Base-by-base conservation (phyloP, 2,113 vertebrate species). In the Chelonoidis abingdonii region DNA sequence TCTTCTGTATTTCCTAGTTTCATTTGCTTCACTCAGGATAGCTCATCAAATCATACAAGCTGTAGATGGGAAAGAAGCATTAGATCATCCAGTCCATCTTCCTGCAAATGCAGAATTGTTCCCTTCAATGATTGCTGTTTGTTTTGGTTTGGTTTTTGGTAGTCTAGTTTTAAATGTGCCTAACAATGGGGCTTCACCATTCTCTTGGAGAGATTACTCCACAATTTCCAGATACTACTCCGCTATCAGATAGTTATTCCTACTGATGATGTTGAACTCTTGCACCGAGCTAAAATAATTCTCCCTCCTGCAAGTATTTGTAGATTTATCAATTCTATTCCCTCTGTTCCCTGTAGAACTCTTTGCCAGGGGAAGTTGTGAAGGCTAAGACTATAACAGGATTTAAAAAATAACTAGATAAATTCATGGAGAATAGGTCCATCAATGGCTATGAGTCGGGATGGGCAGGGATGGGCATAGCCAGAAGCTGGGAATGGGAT, bases 11-110 rank as follows among this genome's bases (percentile, higher is more conserved):
- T 91, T 96, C 80, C 50, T 90, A 54, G 21, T 84, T 95, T 86
- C 90, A 1, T 35, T 94, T 92, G 41, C 41, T 92, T 94, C 90
- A 89, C 96, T 92, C 83, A 76, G 85, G 54, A 96, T 82, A 95
- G 94, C 95, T 87, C 80, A 89, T 89, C 38, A 91, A 91, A n/a
- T 90, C 82, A 76, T 19, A 84, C 16, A 95, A 59, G 12, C 31
- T 59, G 89, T 38, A 93, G 80, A 54, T 92, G 44, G 80, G 22
- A 95, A 95, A 94, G 76, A 92, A 87, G 57, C 93, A 82, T 93
- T 52, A 84, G 84, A 75, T 92, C 80, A 88, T 94, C 41, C 93
- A 95, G 16, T 35, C 52, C 7, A 80, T 21, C 22, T 44, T 22
- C n/a, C 16, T 76, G 38, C 22, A 76, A 76, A 44, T 76, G 65